Evolutionary conservation across 2,797 vertebrate genomes (phyloP).

Genomic region (Phataginus tricuspis): DNA sequence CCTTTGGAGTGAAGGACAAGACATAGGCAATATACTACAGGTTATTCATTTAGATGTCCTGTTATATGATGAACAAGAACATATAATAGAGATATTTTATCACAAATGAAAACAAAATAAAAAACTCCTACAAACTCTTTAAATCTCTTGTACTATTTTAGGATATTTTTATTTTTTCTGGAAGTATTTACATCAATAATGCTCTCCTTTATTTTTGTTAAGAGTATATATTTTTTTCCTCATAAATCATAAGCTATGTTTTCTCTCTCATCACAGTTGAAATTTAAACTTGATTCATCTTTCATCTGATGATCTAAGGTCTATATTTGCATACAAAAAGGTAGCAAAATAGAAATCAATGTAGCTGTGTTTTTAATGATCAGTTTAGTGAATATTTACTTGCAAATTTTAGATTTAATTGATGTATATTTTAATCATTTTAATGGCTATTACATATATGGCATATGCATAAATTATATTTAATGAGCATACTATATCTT

Average conservation of each 20-base stretch:
- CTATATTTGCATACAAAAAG: neutral
- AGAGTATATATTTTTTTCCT: neutral
- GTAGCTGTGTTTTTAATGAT: neutral
- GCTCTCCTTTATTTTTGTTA: neutral
- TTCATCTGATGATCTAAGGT: slow-evolving; percentile 16
- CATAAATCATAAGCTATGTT: neutral
- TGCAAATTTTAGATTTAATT: neutral
- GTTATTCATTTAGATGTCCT: neutral
- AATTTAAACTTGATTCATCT: neutral
- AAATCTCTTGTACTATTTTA: neutral
- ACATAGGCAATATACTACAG: neutral
- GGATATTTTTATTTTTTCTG: neutral
- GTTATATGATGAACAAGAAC: neutral
- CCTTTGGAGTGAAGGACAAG: neutral
- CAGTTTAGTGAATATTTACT: neutral
- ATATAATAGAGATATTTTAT: neutral
- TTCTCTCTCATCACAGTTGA: neutral
- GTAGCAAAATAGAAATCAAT: neutral
- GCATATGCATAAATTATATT: neutral
- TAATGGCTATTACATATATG: neutral
- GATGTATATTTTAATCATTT: neutral
- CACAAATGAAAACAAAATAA: neutral
- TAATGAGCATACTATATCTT: neutral
- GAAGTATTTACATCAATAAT: neutral
- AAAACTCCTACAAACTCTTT: neutral